Evolutionary conservation across 2,888 invertebrate species (phyloP).

Genomic region (Hypomecis atomaria): DNA sequence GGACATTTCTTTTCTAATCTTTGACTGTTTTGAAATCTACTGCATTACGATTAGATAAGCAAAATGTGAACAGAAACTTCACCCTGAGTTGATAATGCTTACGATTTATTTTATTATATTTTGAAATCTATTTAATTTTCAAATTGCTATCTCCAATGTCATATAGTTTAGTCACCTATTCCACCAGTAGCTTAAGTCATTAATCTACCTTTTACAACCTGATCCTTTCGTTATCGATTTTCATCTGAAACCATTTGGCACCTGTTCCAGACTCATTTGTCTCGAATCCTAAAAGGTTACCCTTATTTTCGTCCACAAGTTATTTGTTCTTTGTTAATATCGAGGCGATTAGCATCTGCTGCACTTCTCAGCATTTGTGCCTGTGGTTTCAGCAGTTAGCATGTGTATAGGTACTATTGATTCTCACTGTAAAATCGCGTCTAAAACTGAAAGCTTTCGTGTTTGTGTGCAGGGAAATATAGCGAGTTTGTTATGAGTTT

Average conservation of each 20-base stretch:
- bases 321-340: slow-evolving; percentile 28
- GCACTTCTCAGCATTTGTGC: slow-evolving; percentile 7
- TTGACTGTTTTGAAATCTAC: slow-evolving; percentile 27
- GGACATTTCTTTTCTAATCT: slow-evolving; percentile 37
- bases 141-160: not conserved
- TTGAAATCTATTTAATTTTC: no score
- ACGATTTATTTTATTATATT: no score
- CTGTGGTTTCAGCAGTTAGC: slow-evolving; percentile 1
- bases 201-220: slow-evolving; percentile 23
- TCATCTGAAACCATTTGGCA: slow-evolving; percentile 39
- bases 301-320: slow-evolving; percentile 35
- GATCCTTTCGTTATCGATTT: slow-evolving; percentile 42
- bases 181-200: slow-evolving; percentile 12
- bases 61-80: no score
- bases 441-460: slow-evolving; percentile 14
- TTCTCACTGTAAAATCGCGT: slow-evolving; percentile 12
- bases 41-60: slow-evolving; percentile 12
- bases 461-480: slow-evolving; percentile 15
- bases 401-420: not conserved
- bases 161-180: slow-evolving; percentile 4
- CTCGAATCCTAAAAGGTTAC: slow-evolving; percentile 35
- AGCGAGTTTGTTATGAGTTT: slow-evolving; percentile 36
- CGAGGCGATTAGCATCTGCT: slow-evolving; percentile 17
- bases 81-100: no score
- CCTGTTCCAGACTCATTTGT: slow-evolving; percentile 34